These are phyloP conservation scores for Crossocerus cetratus DNA, from an alignment of 2,888 invertebrate genomes.

Conservation along the genomic window DNA sequence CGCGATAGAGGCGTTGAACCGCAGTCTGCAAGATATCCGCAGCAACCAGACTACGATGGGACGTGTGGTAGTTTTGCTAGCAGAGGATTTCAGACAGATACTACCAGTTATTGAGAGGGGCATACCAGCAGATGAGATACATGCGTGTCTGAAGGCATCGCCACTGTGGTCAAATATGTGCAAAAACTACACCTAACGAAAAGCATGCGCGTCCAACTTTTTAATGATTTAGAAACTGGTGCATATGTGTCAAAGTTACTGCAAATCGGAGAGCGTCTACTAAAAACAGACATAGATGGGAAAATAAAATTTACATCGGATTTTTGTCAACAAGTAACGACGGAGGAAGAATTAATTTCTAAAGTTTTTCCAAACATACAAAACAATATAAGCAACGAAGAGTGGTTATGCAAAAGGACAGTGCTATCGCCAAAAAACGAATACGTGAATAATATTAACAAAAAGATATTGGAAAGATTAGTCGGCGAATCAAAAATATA, in stretches of 20 bases:
- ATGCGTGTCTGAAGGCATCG: slow-evolving; percentile 20
- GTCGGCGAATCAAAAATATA: background rate
- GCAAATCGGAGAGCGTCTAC: background rate
- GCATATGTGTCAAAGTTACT: background rate
- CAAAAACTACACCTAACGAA: slow-evolving; percentile 17
- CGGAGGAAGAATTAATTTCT: background rate
- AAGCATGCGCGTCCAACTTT: background rate
- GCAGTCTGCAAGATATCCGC: slow-evolving; percentile 56
- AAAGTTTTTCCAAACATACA: background rate
- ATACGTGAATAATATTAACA: background rate
- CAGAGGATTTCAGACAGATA: slow-evolving; percentile 22
- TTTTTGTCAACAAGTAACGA: background rate
- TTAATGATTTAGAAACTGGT: background rate
- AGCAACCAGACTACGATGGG: slow-evolving; percentile 2
- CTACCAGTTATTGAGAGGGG: slow-evolving; percentile 10
- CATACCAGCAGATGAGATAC: slow-evolving; percentile 17
- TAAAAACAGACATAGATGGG: background rate
- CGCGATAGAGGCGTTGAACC: slow-evolving; percentile 67
- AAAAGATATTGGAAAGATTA: no score
- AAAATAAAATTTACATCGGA: background rate
- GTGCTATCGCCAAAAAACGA: background rate
- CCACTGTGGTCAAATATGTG: background rate
- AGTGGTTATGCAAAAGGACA: background rate
- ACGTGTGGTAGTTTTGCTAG: background rate
- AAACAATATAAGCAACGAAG: background rate